Evolutionary conservation across 2,797 vertebrate species (phyloP), one percentile per base, ranked within the genome.

Genomic region (Huso huso): DNA sequence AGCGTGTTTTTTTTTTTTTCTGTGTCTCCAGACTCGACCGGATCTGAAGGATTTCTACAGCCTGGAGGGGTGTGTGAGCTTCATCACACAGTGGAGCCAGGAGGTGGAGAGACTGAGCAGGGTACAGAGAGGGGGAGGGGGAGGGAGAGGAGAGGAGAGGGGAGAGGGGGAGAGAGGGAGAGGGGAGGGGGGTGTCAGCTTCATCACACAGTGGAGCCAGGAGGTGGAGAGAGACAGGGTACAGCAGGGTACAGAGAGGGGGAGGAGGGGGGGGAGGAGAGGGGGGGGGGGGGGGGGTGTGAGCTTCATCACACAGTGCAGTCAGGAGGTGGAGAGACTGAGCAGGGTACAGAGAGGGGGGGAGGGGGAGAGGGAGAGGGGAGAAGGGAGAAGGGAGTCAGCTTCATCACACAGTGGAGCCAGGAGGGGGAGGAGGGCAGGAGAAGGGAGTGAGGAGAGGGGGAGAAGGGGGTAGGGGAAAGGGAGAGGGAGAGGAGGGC

Each of bases 71-170:
- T 91, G 89, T 66, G 79, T 89, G 48, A 70, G 76, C 65, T 91
- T 91, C 77, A 86, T 91, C 68, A 72, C 84, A 3, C 74, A 77
- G 76, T 91, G 89, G 89, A 89, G 87, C 70, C 69, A 83, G 61
- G 84, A 90, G 57, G 89, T 91, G 76, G 86, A 82, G 63, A 75
- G 80, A 72, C 83, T 91, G 37, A 88, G 86, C 69, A 88, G 85
- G 87, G 89, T 90, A 77, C 68, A 50, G 7, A 5, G 71, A 2
- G 61, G 37, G 37, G 5, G 10, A 37, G 60, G 48, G 50, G 9
- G 2, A 5, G 8, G 51, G 8, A 12, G 52, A 11, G 52, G 12
- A 18, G 15, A 1, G 52, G 6, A 9, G 7, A 18, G 18, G 18
- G 18, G 18, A 18, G 18, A 1, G 18, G 18, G 2, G n/a, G n/a